These are phyloP conservation scores for Stigmatopora argus DNA, from an alignment of 2,113 vertebrate species.

Conservation along the genomic window DNA sequence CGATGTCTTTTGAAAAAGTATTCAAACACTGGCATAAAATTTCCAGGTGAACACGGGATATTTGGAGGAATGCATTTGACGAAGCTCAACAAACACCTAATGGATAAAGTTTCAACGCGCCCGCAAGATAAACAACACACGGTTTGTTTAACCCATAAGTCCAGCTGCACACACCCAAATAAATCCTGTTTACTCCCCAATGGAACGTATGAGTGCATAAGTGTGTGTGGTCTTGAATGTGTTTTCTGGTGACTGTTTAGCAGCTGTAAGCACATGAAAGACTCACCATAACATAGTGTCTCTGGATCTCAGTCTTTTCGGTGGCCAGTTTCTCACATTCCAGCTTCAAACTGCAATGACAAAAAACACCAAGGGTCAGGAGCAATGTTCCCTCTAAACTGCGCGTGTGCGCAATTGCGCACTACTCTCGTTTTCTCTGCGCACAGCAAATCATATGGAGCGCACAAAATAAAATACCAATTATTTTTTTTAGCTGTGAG, in stretches of 20 bases:
- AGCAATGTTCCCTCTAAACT: too few species aligned
- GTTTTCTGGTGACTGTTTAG: conserved; percentile 57
- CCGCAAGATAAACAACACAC: background rate
- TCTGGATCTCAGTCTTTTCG: conserved; percentile 91
- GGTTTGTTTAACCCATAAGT: background rate
- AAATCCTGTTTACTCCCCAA: conserved; percentile 43
- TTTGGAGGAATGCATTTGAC: background rate
- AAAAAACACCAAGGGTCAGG: background rate
- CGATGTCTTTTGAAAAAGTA: background rate
- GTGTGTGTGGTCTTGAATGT: conserved; percentile 38
- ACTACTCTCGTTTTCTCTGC: too few species aligned
- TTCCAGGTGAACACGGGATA: background rate
- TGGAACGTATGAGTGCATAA: conserved; percentile 24
- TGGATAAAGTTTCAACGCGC: background rate
- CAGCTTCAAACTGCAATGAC: conserved; percentile 79
- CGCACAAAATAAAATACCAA: too few species aligned
- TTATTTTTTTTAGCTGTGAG: too few species aligned
- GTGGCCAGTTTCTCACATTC: conserved; percentile 92
- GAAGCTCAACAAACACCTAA: background rate
- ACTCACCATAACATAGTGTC: conserved; percentile 92
- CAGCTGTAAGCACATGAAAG: conserved; percentile 63
- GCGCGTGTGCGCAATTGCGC: too few species aligned
- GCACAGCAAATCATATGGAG: too few species aligned
- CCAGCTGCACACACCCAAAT: conserved; percentile 24
- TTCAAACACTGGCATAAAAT: background rate